Evolutionary conservation across 2,888 invertebrate species (phyloP), one percentile per base, ranked within the genome.

Genomic region (Noctua pronuba): DNA sequence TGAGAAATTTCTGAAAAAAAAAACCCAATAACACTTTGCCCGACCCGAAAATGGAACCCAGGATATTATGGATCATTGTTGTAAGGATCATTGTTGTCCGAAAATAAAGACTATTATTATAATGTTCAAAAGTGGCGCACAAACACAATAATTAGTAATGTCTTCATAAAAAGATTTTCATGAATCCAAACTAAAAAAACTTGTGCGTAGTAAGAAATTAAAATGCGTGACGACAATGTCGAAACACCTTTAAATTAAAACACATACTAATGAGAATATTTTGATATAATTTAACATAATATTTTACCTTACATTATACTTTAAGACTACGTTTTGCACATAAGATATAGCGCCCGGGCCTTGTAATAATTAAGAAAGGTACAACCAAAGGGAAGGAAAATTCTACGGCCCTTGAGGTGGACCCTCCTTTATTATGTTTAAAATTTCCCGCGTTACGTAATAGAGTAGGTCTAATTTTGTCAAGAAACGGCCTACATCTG

Each of bases 351-450:
- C 46, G 21, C 64, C 60, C 28, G 72, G 49, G 49, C 49, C 76
- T 55, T 75, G 74, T 82, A 80, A 80, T 88, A 85, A 87, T 88
- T 88, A 87, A 78, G 81, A 82, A 87, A 83, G 78, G 83, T 83
- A 88, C 78, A 72, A 73, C 55, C 52, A 73, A 72, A 80, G 68
- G 71, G 79, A 78, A 80, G 72, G 77, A 79, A 88, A 86, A 80
- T 76, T 41, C 69, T 41, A 52, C 65, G 46, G 69, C 58, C 60
- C 79, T 81, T 77, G 67, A 88, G 80, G 83, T 83, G 81, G 88
- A 88, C 85, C 87, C 85, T 79, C 75, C 81, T 80, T 88, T 85
- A 88, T 85, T 82, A 79, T 71, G 81, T 88, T 87, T 87, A 79
- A 88, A 88, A 85, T 88, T 85, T 78, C 72, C 81, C 55, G 66